Percentiles rank a stretch among this genome's conserved stretches.
phyloP scores from a whole-genome alignment of 1,140 invertebrate genomes.

The Drosophila malerkotliana region DNA sequence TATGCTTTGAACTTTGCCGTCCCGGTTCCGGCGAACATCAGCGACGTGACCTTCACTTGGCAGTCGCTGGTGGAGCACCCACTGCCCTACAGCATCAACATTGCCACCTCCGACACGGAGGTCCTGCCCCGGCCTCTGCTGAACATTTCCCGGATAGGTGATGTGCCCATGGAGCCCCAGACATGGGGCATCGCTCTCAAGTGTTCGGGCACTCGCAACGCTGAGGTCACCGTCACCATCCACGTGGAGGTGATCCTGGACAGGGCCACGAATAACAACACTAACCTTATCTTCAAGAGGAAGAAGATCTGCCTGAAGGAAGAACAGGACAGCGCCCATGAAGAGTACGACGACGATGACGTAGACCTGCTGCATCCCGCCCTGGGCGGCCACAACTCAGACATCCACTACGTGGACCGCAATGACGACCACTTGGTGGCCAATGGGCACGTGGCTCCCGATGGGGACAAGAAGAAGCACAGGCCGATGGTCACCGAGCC shows the following conservation, averaged over 20 bases:
- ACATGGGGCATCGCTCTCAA: slow-evolving; percentile 93
- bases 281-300: slow-evolving; percentile 90
- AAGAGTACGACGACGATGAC: slow-evolving; percentile 73
- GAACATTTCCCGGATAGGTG: slow-evolving; percentile 92
- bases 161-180: slow-evolving; percentile 90
- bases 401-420: slow-evolving; percentile 65
- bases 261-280: slow-evolving; percentile 87
- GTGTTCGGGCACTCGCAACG: slow-evolving; percentile 91
- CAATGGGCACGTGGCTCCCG: slow-evolving; percentile 51
- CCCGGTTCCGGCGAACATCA: slow-evolving; percentile 91
- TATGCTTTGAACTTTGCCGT: slow-evolving; percentile 94
- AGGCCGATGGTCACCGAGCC: slow-evolving; percentile 44
- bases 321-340: slow-evolving; percentile 68
- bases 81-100: slow-evolving; percentile 91
- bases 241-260: slow-evolving; percentile 92
- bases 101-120: slow-evolving; percentile 90
- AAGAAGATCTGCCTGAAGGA: slow-evolving; percentile 91
- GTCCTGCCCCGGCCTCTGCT: slow-evolving; percentile 90
- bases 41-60: slow-evolving; percentile 94
- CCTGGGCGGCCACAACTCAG: slow-evolving; percentile 49
- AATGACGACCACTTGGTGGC: slow-evolving; percentile 68
- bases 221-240: slow-evolving; percentile 93
- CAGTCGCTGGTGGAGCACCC: slow-evolving; percentile 90
- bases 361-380: slow-evolving; percentile 56
- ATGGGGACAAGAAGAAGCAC: slow-evolving; percentile 46